Evolutionary conservation across 2,113 vertebrate species (phyloP).

Genomic region (Anguilla rostrata): DNA sequence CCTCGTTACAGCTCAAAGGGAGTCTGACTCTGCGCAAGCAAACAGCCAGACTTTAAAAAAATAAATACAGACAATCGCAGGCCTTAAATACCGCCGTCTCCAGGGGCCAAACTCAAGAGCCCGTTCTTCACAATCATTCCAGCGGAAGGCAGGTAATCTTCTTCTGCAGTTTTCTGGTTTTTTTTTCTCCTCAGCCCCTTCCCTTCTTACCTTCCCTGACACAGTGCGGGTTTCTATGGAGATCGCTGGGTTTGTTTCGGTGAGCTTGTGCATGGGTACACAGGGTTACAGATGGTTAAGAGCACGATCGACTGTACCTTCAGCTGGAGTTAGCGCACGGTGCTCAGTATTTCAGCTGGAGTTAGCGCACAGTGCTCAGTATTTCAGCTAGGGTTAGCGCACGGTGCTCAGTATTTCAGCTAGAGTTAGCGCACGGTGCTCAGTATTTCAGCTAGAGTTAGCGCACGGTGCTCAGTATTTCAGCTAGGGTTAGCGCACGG

Average conservation of each 20-base stretch:
- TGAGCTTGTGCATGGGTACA: neutral
- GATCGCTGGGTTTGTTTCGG: neutral
- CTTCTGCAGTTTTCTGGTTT: neutral
- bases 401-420: neutral
- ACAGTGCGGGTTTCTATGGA: too few species aligned
- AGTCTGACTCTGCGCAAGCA: neutral
- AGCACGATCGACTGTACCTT: too few species aligned
- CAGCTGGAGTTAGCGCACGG: too few species aligned
- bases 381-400: too few species aligned
- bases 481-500: too few species aligned
- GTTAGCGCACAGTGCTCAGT: too few species aligned
- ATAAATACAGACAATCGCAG: neutral
- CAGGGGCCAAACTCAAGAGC: neutral
- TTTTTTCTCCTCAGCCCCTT: neutral
- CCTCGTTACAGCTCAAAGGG: neutral
- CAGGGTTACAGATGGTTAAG: too few species aligned
- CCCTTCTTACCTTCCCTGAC: neutral
- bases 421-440: too few species aligned
- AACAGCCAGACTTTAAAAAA: neutral
- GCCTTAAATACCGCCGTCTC: slow-evolving; percentile 6
- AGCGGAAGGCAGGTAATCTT: neutral
- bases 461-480: too few species aligned
- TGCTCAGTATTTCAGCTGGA: too few species aligned
- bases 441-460: too few species aligned
- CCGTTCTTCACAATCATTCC: neutral